These are phyloP conservation scores for Steinernema scapterisci DNA, from an alignment of 2,888 invertebrate species.

Conservation along the genomic window DNA sequence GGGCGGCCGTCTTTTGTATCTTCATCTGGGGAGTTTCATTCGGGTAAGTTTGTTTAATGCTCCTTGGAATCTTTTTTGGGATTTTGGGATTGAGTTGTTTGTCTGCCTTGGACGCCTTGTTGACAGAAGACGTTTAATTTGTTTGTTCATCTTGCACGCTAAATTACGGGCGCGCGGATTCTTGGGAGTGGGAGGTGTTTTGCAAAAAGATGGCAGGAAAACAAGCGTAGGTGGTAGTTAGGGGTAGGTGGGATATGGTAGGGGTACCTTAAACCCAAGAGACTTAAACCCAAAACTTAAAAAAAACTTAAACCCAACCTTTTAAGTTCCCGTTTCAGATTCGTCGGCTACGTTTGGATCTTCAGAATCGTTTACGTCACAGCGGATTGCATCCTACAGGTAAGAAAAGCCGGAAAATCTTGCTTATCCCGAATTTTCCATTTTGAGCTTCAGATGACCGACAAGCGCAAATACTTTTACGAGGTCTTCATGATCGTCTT, in stretches of 20 bases:
- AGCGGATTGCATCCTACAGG: slow-evolving; percentile 62
- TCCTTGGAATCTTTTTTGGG: too few species aligned
- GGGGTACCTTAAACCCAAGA: not conserved
- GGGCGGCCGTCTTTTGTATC: slow-evolving; percentile 61
- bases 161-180: not conserved
- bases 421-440: slow-evolving; percentile 19
- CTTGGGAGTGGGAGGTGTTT: too few species aligned
- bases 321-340: too few species aligned
- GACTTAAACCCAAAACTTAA: not conserved
- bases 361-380: slow-evolving; percentile 63
- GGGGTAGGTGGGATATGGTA: not conserved
- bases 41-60: slow-evolving; percentile 45
- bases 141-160: not conserved
- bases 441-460: slow-evolving; percentile 51
- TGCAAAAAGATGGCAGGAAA: not conserved
- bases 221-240: not conserved
- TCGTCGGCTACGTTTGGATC: slow-evolving; percentile 66
- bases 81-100: too few species aligned
- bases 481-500: slow-evolving; percentile 64
- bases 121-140: not conserved
- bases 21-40: slow-evolving; percentile 64
- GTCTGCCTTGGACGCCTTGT: too few species aligned
- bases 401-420: slow-evolving; percentile 9
- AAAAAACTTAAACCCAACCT: too few species aligned
- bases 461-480: slow-evolving; percentile 62